Percentiles rank a stretch among this genome's conserved stretches.
Conservation (phyloP, 1,140 invertebrate species). For the Trachymyrmex cornetzi region DNA sequence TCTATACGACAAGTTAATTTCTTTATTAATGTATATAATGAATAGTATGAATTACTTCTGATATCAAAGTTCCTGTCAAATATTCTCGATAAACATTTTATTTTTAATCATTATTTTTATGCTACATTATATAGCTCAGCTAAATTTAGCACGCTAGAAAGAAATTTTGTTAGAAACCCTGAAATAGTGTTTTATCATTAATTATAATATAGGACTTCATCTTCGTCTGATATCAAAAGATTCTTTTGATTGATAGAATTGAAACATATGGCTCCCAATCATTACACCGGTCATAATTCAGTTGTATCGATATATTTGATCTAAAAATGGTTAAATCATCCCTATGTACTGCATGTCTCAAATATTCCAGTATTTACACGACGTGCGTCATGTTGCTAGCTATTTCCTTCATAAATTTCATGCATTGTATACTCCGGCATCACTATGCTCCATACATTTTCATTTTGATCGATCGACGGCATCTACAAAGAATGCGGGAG, state of each 20-base stretch:
- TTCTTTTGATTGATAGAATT: slow-evolving; percentile 3
- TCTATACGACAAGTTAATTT: background rate
- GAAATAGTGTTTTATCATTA: background rate
- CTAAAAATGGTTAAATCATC: slow-evolving; percentile 50
- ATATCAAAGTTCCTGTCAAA: background rate
- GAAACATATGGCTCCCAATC: slow-evolving; percentile 14
- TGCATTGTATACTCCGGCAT: slow-evolving; percentile 44
- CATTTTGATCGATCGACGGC: slow-evolving; percentile 53
- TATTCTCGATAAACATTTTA: background rate
- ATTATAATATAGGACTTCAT: slow-evolving; percentile 6
- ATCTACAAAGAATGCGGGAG: slow-evolving; percentile 45
- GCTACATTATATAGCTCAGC: background rate
- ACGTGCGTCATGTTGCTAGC: slow-evolving; percentile 20
- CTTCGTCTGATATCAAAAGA: slow-evolving; percentile 13
- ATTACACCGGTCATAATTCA: background rate
- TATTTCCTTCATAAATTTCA: slow-evolving; percentile 62
- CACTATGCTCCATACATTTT: slow-evolving; percentile 52
- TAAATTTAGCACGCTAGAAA: background rate
- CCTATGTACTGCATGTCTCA: background rate
- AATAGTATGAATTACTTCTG: background rate
- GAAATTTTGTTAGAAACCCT: background rate
- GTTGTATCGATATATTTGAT: slow-evolving; percentile 57
- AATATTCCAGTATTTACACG: slow-evolving; percentile 38
- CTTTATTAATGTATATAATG: background rate
- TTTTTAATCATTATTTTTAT: background rate